phyloP scores from a whole-genome alignment of 2,797 vertebrate species.

The Falco rusticolus region DNA sequence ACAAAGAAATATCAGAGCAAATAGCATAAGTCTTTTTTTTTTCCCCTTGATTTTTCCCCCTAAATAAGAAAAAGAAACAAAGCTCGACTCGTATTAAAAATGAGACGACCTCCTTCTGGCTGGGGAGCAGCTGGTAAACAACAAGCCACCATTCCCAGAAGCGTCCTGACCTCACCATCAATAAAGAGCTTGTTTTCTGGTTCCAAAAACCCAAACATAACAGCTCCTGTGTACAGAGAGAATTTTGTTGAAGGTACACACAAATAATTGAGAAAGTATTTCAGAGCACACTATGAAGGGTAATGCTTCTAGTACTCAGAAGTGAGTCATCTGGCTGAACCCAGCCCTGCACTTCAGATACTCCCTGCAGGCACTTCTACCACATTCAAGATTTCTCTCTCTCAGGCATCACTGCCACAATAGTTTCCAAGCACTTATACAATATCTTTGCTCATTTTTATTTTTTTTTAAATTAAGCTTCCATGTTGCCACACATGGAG shows the following conservation, averaged over 20 bases:
- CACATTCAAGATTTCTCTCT: background rate
- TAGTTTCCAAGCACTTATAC: background rate
- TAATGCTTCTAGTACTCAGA: background rate
- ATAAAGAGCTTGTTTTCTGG: background rate
- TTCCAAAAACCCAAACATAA: background rate
- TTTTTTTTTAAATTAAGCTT: background rate
- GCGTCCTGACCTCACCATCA: background rate
- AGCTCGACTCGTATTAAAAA: background rate
- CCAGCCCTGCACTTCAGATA: background rate
- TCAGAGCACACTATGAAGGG: background rate
- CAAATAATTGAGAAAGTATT: background rate
- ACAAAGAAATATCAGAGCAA: background rate
- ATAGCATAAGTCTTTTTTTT: background rate
- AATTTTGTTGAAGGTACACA: background rate
- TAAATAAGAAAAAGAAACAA: background rate
- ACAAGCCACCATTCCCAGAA: background rate
- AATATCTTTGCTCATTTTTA: background rate
- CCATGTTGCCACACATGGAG: background rate
- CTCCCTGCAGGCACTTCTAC: background rate
- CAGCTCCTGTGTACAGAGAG: background rate
- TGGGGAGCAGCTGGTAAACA: conserved; percentile 24
- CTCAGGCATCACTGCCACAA: background rate
- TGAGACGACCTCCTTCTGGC: background rate
- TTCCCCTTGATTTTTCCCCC: background rate
- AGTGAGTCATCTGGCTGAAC: background rate